Conservation (phyloP, 2,797 vertebrate genomes). For the Myioborus melanocephalus region DNA sequence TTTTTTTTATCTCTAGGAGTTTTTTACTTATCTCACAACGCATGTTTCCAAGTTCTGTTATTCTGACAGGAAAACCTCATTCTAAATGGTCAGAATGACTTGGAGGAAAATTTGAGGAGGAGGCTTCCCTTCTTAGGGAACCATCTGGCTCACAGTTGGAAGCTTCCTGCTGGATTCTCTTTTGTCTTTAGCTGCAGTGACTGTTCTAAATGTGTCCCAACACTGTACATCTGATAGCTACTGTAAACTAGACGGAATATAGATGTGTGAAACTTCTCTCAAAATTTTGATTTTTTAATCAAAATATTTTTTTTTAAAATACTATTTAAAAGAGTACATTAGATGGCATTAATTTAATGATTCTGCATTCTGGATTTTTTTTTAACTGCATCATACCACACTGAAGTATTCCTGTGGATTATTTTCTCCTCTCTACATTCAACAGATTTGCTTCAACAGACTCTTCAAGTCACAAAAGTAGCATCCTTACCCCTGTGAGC, state of each 20-base stretch:
- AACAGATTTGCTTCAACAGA: neutral
- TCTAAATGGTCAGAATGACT: neutral
- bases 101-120: neutral
- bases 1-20: neutral
- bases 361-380: neutral
- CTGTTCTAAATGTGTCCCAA: neutral
- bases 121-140: neutral
- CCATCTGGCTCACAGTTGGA: constrained; percentile 15
- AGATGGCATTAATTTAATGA: neutral
- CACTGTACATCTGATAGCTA: neutral
- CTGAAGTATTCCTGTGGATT: neutral
- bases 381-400: neutral
- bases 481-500: neutral
- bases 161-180: neutral
- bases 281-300: neutral
- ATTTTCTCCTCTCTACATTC: neutral
- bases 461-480: neutral
- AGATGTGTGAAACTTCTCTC: neutral
- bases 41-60: neutral
- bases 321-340: neutral
- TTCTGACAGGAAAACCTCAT: neutral
- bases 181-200: neutral
- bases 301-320: neutral
- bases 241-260: neutral
- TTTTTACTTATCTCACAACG: neutral